Base-by-base conservation (phyloP, 2,797 vertebrate species). In the Lutjanus argentimaculatus region DNA sequence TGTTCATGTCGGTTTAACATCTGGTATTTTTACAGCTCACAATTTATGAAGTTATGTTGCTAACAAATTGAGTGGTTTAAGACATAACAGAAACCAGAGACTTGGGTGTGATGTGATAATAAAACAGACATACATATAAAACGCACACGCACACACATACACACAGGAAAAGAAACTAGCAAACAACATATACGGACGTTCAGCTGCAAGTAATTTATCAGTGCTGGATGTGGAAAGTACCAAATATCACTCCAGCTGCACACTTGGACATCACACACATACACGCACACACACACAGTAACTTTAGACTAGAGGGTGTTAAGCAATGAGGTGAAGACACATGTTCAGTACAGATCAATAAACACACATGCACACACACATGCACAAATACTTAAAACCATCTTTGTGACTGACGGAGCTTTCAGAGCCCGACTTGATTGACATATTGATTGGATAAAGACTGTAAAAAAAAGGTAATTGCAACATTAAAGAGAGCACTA, bases 181-280 rank as follows among this genome's bases (percentile, higher is more conserved):
- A 86, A 88, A 84, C 16, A 81, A 78, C 72, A 72, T 43, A 84
- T 55, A 62, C 57, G 82, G 57, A 82, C 62, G 62, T 80, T 91
- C 92, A 92, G 88, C 93, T 93, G 92, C 84, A 85, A 93, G 88
- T 91, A 83, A 94, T 93, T 91, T 90, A 87, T 89, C 81, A 79
- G 75, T 30, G 25, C 80, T 84, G 72, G 63, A 75, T 79, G 67
- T 88, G 93, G 93, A 94, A 94, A 94, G 93, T 94, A 92, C 93
- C 93, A 90, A 88, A 93, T 71, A 91, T 92, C 79, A 87, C 91
- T 84, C 67, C 90, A 90, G 93, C 90, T 91, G 88, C 89, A 88
- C 68, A 77, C 73, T 78, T 83, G 71, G 79, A 85, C 75, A 80
- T 80, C 59, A 46, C 66, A 72, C 78, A 73, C 48, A 55, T 25